A percentile compares a stretch with the other conserved stretches of the same genome.
These are phyloP conservation scores for Urophycis tenuis DNA, from an alignment of 2,797 vertebrate species.

Conservation along the genomic window DNA sequence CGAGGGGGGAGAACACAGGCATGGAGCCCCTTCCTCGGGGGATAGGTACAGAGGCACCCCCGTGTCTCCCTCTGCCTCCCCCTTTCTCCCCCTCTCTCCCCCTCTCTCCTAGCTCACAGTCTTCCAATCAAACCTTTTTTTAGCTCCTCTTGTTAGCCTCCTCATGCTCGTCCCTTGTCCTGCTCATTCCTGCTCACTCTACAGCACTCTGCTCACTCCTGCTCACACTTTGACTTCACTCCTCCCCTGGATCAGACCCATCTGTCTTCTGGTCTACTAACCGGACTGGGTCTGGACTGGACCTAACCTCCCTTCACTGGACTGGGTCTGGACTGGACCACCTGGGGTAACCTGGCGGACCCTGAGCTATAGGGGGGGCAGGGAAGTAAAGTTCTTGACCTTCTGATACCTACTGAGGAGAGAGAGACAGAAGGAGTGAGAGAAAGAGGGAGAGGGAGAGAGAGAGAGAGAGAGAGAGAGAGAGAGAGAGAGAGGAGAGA, in stretches of 20 bases:
- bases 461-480: slow-evolving; percentile 5
- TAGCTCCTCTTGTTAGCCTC: no score
- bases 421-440: no score
- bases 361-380: no score
- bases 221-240: slow-evolving; percentile 60
- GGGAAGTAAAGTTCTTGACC: no score
- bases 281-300: no score
- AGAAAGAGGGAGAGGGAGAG: slow-evolving; percentile 14
- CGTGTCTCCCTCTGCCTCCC: not conserved
- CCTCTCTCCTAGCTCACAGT: not conserved
- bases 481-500: not conserved
- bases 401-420: no score
- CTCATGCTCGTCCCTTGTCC: no score
- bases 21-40: not conserved
- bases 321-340: no score
- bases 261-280: no score
- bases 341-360: no score
- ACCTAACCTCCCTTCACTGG: no score
- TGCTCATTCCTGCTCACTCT: not conserved
- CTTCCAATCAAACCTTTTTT: no score
- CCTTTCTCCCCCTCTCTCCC: not conserved
- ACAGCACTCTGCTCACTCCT: slow-evolving; percentile 40
- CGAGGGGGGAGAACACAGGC: slow-evolving; percentile 3
- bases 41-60: not conserved
- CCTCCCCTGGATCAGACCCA: slow-evolving; percentile 38